Evolutionary conservation across 2,888 invertebrate genomes (phyloP), one percentile per base, ranked within the genome.

Genomic region (Watsonalla cultraria): DNA sequence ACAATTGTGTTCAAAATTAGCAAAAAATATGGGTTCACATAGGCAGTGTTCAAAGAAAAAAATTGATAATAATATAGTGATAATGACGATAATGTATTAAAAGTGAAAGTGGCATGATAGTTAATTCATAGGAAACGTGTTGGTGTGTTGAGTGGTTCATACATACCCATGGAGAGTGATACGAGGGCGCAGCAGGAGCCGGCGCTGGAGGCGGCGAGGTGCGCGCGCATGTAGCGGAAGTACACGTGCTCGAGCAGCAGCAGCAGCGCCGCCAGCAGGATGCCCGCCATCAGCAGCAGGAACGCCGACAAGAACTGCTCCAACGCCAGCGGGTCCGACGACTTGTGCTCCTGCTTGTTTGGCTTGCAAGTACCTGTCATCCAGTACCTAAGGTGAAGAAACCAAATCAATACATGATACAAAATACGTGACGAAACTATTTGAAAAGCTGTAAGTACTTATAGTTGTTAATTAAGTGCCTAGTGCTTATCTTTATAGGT

Each of bases 291-390:
- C 54, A 99, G 93, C 60, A 99, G 93, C 56, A 99, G 92, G 86
- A 99, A 99, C 51, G 99, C 99, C 59, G 98, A 98, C 79, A 99
- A 94, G 90, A 99, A 99, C 92, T 99, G 99, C 84, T 97, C 97
- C 65, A 97, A 91, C 8, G 97, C 97, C 66, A 97, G 86, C 4
- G 97, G 96, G 86, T 97, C 97, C 55, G 96, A 97, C 58, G 96
- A 96, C 84, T 96, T 96, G 78, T 97, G 96, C 81, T 97, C 95
- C 82, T 97, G 95, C 79, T 96, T 97, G 62, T 97, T 97, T 2
- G 96, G 96, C 70, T 97, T 95, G 82, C 98, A 99, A 2, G 97
- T 96, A 42, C 99, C 98, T 0, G 98, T 98, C 95, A 99, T 96
- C 99, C 99, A 99, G 82, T 96, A 97, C 76, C 97, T 95, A 58